phyloP scores from a whole-genome alignment of 1,140 invertebrate genomes.

The Andricus grossulariae region DNA sequence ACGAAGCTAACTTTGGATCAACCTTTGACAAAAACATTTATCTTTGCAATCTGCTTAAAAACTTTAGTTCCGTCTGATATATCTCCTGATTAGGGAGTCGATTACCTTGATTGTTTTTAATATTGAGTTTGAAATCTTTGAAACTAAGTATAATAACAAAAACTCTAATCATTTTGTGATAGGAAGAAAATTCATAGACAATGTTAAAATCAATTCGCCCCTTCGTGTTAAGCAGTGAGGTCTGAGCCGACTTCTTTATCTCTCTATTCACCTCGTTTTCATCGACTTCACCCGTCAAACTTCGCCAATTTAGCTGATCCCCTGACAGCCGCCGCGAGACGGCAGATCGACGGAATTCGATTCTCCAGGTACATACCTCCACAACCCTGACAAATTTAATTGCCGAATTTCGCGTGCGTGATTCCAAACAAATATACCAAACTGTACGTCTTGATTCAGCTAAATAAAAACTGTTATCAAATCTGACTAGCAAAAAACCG shows the following conservation, averaged over 20 bases:
- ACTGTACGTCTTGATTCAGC: constrained; percentile 48
- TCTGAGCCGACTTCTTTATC: constrained; percentile 39
- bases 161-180: constrained; percentile 53
- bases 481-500: constrained; percentile 44
- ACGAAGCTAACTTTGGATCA: constrained; percentile 34
- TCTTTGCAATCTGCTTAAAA: constrained; percentile 45
- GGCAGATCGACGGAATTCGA: constrained; percentile 70
- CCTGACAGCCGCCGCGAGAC: constrained; percentile 66
- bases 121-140: constrained; percentile 48
- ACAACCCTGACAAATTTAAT: constrained; percentile 47
- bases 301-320: constrained; percentile 48
- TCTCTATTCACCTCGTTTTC: constrained; percentile 40
- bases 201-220: constrained; percentile 37
- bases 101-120: constrained; percentile 35
- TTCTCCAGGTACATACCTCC: constrained; percentile 60
- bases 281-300: constrained; percentile 20
- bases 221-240: constrained; percentile 23
- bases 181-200: constrained; percentile 47
- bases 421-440: too few species aligned
- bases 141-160: constrained; percentile 45
- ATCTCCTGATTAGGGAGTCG: constrained; percentile 46
- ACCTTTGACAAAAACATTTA: constrained; percentile 38
- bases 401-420: constrained; percentile 57
- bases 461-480: constrained; percentile 56
- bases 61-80: constrained; percentile 39